Conservation (phyloP, 1,140 invertebrate genomes). For the Lysiphlebus fabarum region DNA sequence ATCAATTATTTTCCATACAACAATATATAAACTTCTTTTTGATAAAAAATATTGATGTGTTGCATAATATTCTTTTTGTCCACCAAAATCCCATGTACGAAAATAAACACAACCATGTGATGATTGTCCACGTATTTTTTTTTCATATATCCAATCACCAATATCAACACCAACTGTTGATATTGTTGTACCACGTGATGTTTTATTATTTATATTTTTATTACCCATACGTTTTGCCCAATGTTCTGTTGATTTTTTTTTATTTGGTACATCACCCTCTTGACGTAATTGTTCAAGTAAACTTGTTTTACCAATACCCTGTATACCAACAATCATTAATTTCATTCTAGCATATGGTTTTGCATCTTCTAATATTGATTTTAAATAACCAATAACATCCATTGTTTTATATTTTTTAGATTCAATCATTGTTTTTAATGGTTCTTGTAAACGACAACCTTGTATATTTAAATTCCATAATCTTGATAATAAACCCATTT, state of each 20-base stretch:
- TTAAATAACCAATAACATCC: constrained; percentile 94
- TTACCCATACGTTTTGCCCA: constrained; percentile 95
- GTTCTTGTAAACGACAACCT: constrained; percentile 85
- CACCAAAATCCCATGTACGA: constrained; percentile 99
- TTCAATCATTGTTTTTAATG: constrained; percentile 87
- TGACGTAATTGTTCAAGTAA: constrained; percentile 83
- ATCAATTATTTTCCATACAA: constrained; percentile 92
- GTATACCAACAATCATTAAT: constrained; percentile 94
- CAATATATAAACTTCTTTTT: constrained; percentile 90
- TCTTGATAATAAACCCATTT: constrained; percentile 89
- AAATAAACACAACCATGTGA: constrained; percentile 89
- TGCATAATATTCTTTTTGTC: constrained; percentile 93
- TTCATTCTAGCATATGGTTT: constrained; percentile 94
- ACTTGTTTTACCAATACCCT: constrained; percentile 80
- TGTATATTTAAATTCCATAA: constrained; percentile 95
- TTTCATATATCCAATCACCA: constrained; percentile 90
- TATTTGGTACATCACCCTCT: constrained; percentile 74
- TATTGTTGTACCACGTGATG: constrained; percentile 74
- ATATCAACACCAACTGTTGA: constrained; percentile 98
- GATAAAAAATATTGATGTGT: constrained; percentile 99
- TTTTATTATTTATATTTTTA: constrained; percentile 73
- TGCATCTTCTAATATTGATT: constrained; percentile 85
- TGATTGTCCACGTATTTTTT: constrained; percentile 66
- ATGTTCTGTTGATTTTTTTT: constrained; percentile 77
- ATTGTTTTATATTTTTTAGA: constrained; percentile 93